Evolutionary conservation across 2,797 vertebrate species (phyloP), one percentile per base, ranked within the genome.

Genomic region (Xiphorhynchus erythropygius): DNA sequence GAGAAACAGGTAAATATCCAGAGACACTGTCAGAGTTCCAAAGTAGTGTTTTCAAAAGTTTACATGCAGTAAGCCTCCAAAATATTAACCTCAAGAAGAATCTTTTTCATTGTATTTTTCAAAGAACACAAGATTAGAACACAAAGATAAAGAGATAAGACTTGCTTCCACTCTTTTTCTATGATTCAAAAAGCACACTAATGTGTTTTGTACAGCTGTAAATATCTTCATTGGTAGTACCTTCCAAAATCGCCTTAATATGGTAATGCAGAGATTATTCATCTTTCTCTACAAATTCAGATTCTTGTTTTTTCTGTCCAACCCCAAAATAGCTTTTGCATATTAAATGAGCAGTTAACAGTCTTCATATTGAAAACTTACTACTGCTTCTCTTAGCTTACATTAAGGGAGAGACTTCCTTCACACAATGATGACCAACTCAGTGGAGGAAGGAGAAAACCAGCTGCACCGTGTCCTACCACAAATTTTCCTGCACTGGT

Each of bases 101-200:
- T 79, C 11, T 62, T 80, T 64, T 77, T 77, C 42, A 80, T 41
- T 83, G 76, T 63, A 60, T 80, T 89, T 91, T 84, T 77, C 64
- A 95, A 94, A 80, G 60, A 87, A 74, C 28, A 52, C 44, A 70
- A 77, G 84, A 84, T 90, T 70, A 84, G 81, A 94, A 91, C 64
- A 74, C 56, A 57, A 57, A 84, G 93, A 94, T 84, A 62, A 90
- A 74, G 37, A 84, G 83, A 79, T 74, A 95, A 60, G 42, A 77
- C 33, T 53, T 52, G 49, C 55, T 94, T 77, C 57, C 82, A 90
- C n/a, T 52, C 37, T 65, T 86, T 55, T 80, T 39, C 70, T 47
- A 52, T 2, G 13, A 90, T 42, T 89, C n/a, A 74, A 85, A 79
- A 80, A 81, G 60, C 46, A 63, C 23, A 50, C 25, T 30, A 27